A percentile compares a stretch with the other conserved stretches of the same genome.
Conservation (phyloP, 1,140 invertebrate species). For the Triops cancriformis region DNA sequence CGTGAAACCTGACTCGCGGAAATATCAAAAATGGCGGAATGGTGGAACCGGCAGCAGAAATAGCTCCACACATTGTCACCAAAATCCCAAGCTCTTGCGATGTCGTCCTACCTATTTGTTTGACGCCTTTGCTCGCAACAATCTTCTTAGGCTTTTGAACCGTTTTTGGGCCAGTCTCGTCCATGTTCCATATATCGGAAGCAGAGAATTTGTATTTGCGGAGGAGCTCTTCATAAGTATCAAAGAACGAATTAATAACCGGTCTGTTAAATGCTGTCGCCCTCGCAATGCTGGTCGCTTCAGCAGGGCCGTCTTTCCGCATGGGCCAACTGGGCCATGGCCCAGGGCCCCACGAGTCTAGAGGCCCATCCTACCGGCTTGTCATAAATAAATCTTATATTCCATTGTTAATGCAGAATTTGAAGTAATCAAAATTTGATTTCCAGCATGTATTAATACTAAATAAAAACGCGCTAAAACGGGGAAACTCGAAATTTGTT, state of each 20-base stretch:
- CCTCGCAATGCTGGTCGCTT: constrained; percentile 38
- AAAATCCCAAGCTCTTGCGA: constrained; percentile 40
- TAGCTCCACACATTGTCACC: constrained; percentile 39
- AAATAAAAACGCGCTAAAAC: no score
- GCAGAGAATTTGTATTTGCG: constrained; percentile 37
- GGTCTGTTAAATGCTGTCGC: constrained; percentile 40
- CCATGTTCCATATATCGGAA: constrained; percentile 41
- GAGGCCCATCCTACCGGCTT: no score
- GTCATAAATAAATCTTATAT: no score
- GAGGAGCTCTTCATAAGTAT: constrained; percentile 35
- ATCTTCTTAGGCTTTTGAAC: constrained; percentile 36
- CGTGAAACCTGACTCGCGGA: constrained; percentile 32
- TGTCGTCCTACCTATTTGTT: constrained; percentile 41
- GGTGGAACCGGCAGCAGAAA: constrained; percentile 37
- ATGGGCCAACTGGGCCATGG: no score
- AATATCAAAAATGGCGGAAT: constrained; percentile 38
- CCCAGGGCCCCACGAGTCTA: no score
- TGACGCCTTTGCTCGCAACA: constrained; percentile 36
- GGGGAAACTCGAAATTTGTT: no score
- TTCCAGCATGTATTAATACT: no score
- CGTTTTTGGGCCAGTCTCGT: constrained; percentile 37
- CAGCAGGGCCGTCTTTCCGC: no score
- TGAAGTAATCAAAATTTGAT: no score
- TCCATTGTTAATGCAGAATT: no score
- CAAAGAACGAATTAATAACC: constrained; percentile 38